Evolutionary conservation across 2,113 vertebrate species (phyloP), one percentile per base, ranked within the genome.

Genomic region (Oceanodroma tethys): DNA sequence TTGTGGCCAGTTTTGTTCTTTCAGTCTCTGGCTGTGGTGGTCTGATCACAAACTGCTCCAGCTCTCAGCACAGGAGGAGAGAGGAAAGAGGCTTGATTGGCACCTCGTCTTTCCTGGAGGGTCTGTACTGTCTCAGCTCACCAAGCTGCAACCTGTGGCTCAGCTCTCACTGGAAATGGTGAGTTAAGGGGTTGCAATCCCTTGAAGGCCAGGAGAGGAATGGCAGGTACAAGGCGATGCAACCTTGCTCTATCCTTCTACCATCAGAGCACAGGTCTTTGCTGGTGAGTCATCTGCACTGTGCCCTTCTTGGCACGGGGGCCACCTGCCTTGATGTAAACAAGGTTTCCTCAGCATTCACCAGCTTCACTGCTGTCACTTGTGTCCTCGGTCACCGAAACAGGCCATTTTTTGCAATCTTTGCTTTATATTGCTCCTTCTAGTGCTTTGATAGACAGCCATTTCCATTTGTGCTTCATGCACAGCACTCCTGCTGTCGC

Each of bases 261-360:
- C 18, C 13, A 13, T 16, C 30, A 52, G 17, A 66, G 32, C 43
- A 43, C 22, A 21, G 15, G 19, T 59, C 25, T 47, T 14, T 55
- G 73, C 48, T 63, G 81, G 21, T 29, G 36, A 65, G 56, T 40
- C 32, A 19, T 6, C 30, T 84, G 58, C 27, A 13, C 40, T 13
- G 42, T 55, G 40, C 34, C 47, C 63, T n/a, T n/a, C 40, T 50
- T 38, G 73, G 58, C 72, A 36, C 1, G 0, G 12, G 19, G 10
- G 13, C 43, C 66, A 43, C 65, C 27, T 30, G 36, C 36, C 45
- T n/a, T 18, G 14, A 7, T 10, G 30, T 14, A 21, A 85, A 45
- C 1, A 73, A 52, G 0, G 0, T 58, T 72, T 26, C 55, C 19
- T 75, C 47, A 42, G 47, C 2, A 0, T 25, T 55, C 30, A 19